Conservation (phyloP, 1,140 invertebrate species). For the Saccostrea cuccullata region DNA sequence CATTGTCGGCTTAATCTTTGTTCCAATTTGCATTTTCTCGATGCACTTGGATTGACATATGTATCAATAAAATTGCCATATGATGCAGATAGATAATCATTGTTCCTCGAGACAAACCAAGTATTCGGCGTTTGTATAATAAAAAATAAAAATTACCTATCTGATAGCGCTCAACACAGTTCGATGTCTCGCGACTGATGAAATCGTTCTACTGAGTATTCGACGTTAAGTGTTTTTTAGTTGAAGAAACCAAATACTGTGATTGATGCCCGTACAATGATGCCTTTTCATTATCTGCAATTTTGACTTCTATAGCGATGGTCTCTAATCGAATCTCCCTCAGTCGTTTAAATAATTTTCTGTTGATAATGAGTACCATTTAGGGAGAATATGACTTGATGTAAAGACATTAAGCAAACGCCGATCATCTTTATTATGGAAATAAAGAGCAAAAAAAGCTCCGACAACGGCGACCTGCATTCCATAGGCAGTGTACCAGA, state of each 20-base stretch:
- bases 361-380: constrained; percentile 26
- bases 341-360: constrained; percentile 26
- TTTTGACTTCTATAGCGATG: constrained; percentile 22
- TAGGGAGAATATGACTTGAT: constrained; percentile 9
- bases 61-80: not conserved
- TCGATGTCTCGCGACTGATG: constrained; percentile 5
- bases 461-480: not conserved
- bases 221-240: constrained; percentile 28
- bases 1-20: not conserved
- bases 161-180: not conserved
- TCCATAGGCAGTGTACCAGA: not conserved
- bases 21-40: not conserved
- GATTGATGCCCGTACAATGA: not conserved
- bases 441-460: not conserved
- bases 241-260: constrained; percentile 26
- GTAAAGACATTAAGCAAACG: constrained; percentile 27
- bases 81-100: constrained; percentile 1
- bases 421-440: constrained; percentile 31
- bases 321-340: constrained; percentile 24
- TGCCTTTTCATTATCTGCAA: constrained; percentile 28
- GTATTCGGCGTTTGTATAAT: not conserved
- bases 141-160: not conserved
- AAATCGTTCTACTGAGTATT: not conserved
- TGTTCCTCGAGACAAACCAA: not conserved
- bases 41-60: not conserved